A percentile compares a stretch with the other conserved stretches of the same genome.
Conservation (phyloP, 2,888 invertebrate genomes). For the Cantharis lateralis region DNA sequence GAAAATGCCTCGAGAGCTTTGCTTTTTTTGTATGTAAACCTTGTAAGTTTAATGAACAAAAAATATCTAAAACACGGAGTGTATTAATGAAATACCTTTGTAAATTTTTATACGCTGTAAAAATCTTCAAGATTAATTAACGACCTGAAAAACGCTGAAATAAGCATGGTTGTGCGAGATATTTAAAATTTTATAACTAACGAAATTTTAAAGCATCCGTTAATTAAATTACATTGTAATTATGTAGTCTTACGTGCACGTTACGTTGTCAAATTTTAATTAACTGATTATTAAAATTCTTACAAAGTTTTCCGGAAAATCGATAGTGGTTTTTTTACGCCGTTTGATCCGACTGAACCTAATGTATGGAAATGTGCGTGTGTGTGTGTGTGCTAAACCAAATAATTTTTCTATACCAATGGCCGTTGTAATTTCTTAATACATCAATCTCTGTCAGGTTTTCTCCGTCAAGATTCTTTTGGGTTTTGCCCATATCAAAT, state of each 20-base stretch:
- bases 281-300: neutral
- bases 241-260: neutral
- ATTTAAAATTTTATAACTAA: neutral
- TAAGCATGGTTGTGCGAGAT: neutral
- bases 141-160: neutral
- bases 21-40: neutral
- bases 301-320: neutral
- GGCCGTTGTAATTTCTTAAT: slow-evolving; percentile 16
- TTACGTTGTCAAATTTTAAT: neutral
- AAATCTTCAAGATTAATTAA: neutral
- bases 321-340: neutral
- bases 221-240: neutral
- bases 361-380: neutral
- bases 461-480: slow-evolving; percentile 24
- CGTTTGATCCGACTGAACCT: neutral
- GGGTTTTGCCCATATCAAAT: slow-evolving; percentile 16
- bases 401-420: slow-evolving; percentile 19
- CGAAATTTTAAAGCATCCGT: neutral
- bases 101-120: neutral
- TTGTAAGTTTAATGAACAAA: neutral
- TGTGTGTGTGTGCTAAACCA: neutral
- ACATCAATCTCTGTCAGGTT: slow-evolving; percentile 27
- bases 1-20: neutral
- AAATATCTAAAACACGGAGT: neutral
- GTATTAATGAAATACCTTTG: neutral